These are phyloP conservation scores for Limonius californicus DNA, from an alignment of 1,140 invertebrate species.

Conservation along the genomic window DNA sequence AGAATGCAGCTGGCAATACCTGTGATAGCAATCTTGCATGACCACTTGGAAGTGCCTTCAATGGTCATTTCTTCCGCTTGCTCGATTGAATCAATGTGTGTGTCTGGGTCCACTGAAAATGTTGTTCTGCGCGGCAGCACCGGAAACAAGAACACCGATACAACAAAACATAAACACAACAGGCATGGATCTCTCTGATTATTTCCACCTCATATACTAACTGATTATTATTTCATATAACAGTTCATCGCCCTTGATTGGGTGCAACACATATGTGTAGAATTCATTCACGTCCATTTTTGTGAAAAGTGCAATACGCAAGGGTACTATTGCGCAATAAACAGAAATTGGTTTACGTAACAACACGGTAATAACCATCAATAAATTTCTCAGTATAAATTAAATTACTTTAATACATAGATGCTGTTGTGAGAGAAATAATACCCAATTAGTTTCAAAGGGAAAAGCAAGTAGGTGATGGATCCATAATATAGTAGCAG, in stretches of 20 bases:
- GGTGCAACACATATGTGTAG: no score
- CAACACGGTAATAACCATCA: background rate
- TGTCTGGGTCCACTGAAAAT: constrained; percentile 97
- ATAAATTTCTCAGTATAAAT: background rate
- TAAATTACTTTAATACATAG: background rate
- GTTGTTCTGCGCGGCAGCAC: constrained; percentile 73
- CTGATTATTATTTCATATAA: background rate
- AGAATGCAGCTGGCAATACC: constrained; percentile 60
- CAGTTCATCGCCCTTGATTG: background rate
- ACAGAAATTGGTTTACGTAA: no score
- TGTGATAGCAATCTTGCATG: constrained; percentile 99
- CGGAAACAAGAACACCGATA: constrained; percentile 52
- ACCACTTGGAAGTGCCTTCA: constrained; percentile 99
- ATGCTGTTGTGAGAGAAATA: constrained; percentile 20
- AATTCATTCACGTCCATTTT: no score
- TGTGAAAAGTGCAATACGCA: no score
- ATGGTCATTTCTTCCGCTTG: constrained; percentile 96
- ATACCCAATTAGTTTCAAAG: constrained; percentile 28
- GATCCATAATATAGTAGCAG: constrained; percentile 23
- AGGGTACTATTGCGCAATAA: no score
- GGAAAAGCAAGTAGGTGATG: constrained; percentile 20
- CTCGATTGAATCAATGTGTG: constrained; percentile 97
- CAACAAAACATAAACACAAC: constrained; percentile 36
- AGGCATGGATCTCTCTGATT: constrained; percentile 8
- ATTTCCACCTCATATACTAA: background rate